Conservation (phyloP, 2,888 invertebrate genomes). For the Tachystola acroxantha region DNA sequence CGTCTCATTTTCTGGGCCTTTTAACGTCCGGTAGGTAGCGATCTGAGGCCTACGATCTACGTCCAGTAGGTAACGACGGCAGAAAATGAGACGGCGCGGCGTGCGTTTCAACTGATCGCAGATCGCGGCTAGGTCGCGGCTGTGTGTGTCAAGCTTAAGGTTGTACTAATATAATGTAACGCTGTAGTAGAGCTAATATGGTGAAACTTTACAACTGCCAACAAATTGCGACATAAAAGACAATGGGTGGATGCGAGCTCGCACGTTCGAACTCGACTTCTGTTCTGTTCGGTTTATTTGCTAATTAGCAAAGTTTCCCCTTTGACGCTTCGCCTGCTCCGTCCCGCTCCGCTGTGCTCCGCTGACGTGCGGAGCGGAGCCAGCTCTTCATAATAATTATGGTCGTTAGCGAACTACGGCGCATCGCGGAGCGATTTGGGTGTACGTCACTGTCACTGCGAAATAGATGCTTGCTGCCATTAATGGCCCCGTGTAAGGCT, state of each 20-base stretch:
- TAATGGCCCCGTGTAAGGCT: too few species aligned
- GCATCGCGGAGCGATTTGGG: constrained; percentile 1
- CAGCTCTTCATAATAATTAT: constrained; percentile 8
- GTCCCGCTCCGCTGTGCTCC: constrained; percentile 29
- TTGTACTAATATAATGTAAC: too few species aligned
- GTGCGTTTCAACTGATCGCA: too few species aligned
- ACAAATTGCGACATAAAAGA: constrained; percentile 34
- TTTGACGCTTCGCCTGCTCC: constrained; percentile 2
- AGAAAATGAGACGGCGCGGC: too few species aligned
- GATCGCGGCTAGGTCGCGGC: too few species aligned
- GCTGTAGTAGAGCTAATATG: neutral
- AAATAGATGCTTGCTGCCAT: too few species aligned
- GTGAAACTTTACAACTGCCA: constrained; percentile 14
- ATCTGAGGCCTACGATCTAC: too few species aligned
- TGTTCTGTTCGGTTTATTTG: constrained; percentile 10
- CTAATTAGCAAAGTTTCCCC: constrained; percentile 8
- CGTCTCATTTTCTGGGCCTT: too few species aligned
- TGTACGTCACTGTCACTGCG: neutral
- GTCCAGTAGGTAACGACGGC: too few species aligned
- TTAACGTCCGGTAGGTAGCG: too few species aligned
- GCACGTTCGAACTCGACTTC: constrained; percentile 26
- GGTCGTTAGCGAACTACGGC: constrained; percentile 7
- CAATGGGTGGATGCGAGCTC: constrained; percentile 34
- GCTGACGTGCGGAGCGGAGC: constrained; percentile 11
- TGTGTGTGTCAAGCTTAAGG: too few species aligned